Conservation (phyloP, 2,888 invertebrate genomes). For the Epistrophe grossulariae region DNA sequence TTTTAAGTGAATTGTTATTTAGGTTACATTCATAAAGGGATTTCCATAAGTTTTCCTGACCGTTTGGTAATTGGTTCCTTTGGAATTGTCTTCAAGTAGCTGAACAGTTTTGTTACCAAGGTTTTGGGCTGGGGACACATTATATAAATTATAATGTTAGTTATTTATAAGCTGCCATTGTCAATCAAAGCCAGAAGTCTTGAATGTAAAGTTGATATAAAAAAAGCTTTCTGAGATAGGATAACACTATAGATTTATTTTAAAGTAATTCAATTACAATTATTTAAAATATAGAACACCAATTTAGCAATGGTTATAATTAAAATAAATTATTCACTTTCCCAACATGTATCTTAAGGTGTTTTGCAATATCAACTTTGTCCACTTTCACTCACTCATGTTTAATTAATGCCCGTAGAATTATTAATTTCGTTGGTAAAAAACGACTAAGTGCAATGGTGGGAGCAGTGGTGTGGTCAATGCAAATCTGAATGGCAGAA, state of each 20-base stretch:
- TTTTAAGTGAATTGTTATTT: too few species aligned
- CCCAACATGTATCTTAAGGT: slow-evolving; percentile 12
- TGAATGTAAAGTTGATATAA: too few species aligned
- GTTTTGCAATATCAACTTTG: slow-evolving; percentile 31
- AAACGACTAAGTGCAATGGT: background rate
- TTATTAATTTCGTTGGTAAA: slow-evolving; percentile 30
- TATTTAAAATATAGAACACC: slow-evolving; percentile 13
- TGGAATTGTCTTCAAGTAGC: too few species aligned
- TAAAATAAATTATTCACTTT: slow-evolving; percentile 32
- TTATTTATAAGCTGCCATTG: too few species aligned
- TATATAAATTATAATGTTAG: too few species aligned
- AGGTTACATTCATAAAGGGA: too few species aligned
- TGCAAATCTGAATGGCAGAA: slow-evolving; percentile 10
- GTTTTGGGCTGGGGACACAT: too few species aligned
- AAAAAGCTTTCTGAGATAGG: background rate
- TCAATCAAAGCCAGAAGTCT: too few species aligned
- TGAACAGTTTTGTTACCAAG: too few species aligned
- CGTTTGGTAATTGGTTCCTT: too few species aligned
- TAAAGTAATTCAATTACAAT: slow-evolving; percentile 6
- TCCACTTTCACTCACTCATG: slow-evolving; percentile 24
- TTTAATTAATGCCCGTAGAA: slow-evolving; percentile 34
- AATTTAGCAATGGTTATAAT: background rate
- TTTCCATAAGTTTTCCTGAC: too few species aligned
- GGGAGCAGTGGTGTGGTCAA: background rate
- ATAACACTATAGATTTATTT: background rate